Evolutionary conservation across 1,140 invertebrate genomes (phyloP).

Genomic region (Amyelois transitella): DNA sequence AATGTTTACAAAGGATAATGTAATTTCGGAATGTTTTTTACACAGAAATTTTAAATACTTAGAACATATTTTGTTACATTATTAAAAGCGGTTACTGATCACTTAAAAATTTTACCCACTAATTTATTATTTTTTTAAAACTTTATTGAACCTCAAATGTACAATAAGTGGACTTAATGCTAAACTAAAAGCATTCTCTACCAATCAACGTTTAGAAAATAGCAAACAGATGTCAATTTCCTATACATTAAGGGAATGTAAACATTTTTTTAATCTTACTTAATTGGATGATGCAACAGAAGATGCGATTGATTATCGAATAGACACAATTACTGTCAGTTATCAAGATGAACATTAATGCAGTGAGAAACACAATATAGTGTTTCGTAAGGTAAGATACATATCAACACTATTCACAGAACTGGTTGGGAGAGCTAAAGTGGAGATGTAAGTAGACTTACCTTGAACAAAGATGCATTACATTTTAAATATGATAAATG

Average conservation of each 20-base stretch:
- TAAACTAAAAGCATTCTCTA: too few species aligned
- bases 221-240: too few species aligned
- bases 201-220: too few species aligned
- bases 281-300: conserved; percentile 43
- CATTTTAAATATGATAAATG: not conserved
- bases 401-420: not conserved
- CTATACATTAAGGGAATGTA: conserved; percentile 1
- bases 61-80: not conserved
- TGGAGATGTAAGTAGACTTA: conserved; percentile 12
- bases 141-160: too few species aligned
- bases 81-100: not conserved
- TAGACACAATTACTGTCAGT: not conserved
- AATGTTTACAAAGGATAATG: not conserved
- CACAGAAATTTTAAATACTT: not conserved
- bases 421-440: not conserved
- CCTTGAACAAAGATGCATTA: conserved; percentile 11
- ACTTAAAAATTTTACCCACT: too few species aligned
- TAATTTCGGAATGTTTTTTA: not conserved
- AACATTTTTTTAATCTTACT: conserved; percentile 4
- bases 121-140: conserved; percentile 41
- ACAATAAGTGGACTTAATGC: too few species aligned
- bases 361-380: not conserved
- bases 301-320: not conserved
- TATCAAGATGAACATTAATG: not conserved
- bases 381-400: not conserved